Conservation (phyloP, 2,888 invertebrate species). For the Lissocephala sabroskyi region DNA sequence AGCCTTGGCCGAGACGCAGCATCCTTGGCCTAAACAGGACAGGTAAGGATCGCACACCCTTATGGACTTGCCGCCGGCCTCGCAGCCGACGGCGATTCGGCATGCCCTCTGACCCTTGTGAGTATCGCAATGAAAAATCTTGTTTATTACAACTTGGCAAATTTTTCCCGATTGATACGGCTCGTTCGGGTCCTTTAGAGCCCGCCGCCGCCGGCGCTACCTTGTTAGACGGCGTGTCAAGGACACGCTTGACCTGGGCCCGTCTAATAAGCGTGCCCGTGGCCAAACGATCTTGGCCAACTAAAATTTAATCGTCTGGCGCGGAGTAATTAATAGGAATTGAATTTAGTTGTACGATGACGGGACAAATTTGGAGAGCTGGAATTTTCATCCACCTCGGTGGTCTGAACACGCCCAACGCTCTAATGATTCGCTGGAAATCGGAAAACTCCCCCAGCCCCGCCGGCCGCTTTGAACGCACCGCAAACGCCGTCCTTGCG, state of each 20-base stretch:
- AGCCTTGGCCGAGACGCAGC: too few relatives aligned
- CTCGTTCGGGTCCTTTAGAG: slow-evolving; percentile 12
- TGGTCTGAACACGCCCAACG: slow-evolving; percentile 25
- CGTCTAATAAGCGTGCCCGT: slow-evolving; percentile 62
- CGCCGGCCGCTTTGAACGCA: too few relatives aligned
- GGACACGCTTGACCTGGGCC: slow-evolving; percentile 33
- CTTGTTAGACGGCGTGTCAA: slow-evolving; percentile 49
- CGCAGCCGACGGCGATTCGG: slow-evolving; percentile 46
- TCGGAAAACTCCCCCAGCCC: too few relatives aligned
- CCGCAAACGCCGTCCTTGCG: too few relatives aligned
- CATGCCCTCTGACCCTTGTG: slow-evolving; percentile 36
- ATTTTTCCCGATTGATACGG: slow-evolving; percentile 47
- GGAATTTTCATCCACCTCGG: slow-evolving; percentile 13
- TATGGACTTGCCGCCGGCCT: slow-evolving; percentile 50
- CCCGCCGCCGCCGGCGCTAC: slow-evolving; percentile 39
- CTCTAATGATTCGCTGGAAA: too few relatives aligned
- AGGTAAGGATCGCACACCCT: too few relatives aligned
- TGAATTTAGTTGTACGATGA: slow-evolving; percentile 54
- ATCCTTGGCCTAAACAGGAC: too few relatives aligned
- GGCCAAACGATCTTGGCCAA: neutral
- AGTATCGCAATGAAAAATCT: slow-evolving; percentile 60
- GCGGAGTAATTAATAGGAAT: slow-evolving; percentile 42
- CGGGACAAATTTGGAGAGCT: slow-evolving; percentile 27
- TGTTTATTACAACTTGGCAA: slow-evolving; percentile 68
- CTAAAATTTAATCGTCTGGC: slow-evolving; percentile 44